These are phyloP conservation scores for Bovichtus diacanthus DNA, from an alignment of 2,797 vertebrate genomes.

Conservation along the genomic window DNA sequence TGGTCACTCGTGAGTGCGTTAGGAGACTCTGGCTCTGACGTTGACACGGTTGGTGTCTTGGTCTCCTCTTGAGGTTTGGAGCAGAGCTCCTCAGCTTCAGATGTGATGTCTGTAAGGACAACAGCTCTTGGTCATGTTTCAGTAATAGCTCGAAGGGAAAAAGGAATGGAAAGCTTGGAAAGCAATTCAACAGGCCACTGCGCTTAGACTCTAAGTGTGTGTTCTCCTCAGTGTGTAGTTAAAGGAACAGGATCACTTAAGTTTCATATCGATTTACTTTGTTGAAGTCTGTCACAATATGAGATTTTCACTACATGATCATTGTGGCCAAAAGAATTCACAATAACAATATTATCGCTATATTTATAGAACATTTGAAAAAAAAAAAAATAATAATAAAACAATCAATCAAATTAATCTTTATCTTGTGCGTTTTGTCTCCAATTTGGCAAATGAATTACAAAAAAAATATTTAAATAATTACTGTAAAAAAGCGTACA, in stretches of 20 bases:
- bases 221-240: neutral
- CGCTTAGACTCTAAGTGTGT: neutral
- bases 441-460: no score
- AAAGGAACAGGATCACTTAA: neutral
- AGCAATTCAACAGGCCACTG: neutral
- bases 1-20: conserved; percentile 73
- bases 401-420: no score
- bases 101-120: conserved; percentile 91
- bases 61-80: conserved; percentile 93
- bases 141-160: neutral
- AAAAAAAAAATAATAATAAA: no score
- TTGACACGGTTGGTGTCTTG: conserved; percentile 77
- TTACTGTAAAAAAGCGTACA: no score
- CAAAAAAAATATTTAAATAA: no score
- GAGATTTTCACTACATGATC: no score
- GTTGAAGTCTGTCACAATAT: no score
- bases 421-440: no score
- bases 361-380: no score
- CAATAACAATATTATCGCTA: no score
- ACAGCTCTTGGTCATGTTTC: conserved; percentile 36
- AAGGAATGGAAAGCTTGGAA: conserved; percentile 8
- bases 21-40: conserved; percentile 79
- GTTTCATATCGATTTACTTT: neutral
- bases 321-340: no score
- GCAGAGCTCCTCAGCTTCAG: conserved; percentile 94